Conservation (phyloP, 2,888 invertebrate genomes). For the Pseudococcus longispinus region DNA sequence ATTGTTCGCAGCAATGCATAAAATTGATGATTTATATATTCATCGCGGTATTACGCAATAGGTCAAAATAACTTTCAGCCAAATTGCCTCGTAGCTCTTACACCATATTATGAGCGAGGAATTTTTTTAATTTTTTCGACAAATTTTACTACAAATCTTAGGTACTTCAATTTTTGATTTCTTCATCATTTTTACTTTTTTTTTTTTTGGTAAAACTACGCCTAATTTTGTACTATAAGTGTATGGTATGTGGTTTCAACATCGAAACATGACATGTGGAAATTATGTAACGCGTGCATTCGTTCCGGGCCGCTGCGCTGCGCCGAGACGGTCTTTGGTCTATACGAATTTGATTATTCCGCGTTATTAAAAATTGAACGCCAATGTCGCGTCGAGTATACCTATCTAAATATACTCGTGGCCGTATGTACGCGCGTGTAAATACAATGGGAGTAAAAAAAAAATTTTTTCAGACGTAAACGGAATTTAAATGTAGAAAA, state of each 20-base stretch:
- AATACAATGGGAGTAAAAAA: background rate
- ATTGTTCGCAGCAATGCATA: constrained; percentile 11
- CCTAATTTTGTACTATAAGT: background rate
- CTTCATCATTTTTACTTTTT: background rate
- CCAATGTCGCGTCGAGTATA: background rate
- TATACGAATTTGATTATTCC: constrained; percentile 29
- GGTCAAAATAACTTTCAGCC: constrained; percentile 23
- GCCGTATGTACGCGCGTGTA: background rate
- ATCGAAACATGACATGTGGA: constrained; percentile 11
- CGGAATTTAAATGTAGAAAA: constrained; percentile 31
- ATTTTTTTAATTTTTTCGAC: background rate
- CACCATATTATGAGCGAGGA: background rate
- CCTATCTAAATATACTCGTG: background rate
- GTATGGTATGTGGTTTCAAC: constrained; percentile 16
- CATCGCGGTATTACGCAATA: background rate
- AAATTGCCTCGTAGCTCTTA: background rate
- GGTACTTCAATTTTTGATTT: background rate
- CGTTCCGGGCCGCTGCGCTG: constrained; percentile 12
- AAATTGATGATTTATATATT: background rate
- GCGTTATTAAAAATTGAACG: constrained; percentile 31
- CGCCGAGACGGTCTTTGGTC: background rate
- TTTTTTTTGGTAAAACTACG: constrained; percentile 16
- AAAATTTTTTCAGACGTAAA: background rate
- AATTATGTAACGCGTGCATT: background rate
- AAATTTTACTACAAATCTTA: background rate